Percentiles rank a stretch among this genome's conserved stretches.
These are phyloP conservation scores for Tricholauxania praeusta DNA, from an alignment of 2,888 invertebrate genomes.

Conservation along the genomic window DNA sequence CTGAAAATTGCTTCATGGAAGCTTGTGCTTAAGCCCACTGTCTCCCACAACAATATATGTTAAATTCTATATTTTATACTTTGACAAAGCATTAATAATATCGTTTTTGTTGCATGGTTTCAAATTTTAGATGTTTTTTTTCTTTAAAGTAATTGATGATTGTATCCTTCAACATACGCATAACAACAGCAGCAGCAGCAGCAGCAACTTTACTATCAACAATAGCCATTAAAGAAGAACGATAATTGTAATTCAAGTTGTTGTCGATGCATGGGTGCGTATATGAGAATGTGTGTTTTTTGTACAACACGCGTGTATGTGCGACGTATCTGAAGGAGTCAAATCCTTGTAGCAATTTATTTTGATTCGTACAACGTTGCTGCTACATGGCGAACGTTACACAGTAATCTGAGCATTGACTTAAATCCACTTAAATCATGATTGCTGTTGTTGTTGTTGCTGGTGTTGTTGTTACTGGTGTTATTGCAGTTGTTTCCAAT, in stretches of 20 bases:
- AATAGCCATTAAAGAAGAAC: conserved; percentile 12
- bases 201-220: not conserved
- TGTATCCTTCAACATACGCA: conserved; percentile 1
- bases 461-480: not conserved
- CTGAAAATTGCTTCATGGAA: too few relatives aligned
- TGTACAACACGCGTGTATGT: conserved; percentile 40
- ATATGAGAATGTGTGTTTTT: conserved; percentile 20
- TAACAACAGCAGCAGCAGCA: not conserved
- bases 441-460: conserved; percentile 4
- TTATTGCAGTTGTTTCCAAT: not conserved
- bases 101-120: conserved; percentile 17
- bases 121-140: conserved; percentile 23
- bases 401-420: too few relatives aligned
- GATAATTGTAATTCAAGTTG: conserved; percentile 28
- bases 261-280: conserved; percentile 16
- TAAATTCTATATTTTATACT: conserved; percentile 17
- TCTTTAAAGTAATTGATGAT: conserved; percentile 27
- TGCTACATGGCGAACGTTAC: too few relatives aligned
- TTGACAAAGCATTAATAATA: conserved; percentile 32
- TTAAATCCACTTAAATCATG: not conserved
- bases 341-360: conserved; percentile 22
- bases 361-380: conserved; percentile 32
- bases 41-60: too few relatives aligned
- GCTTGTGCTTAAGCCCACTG: too few relatives aligned
- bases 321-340: conserved; percentile 27